Conservation (phyloP, 2,113 vertebrate genomes). For the Dunckerocampus dactyliophorus region DNA sequence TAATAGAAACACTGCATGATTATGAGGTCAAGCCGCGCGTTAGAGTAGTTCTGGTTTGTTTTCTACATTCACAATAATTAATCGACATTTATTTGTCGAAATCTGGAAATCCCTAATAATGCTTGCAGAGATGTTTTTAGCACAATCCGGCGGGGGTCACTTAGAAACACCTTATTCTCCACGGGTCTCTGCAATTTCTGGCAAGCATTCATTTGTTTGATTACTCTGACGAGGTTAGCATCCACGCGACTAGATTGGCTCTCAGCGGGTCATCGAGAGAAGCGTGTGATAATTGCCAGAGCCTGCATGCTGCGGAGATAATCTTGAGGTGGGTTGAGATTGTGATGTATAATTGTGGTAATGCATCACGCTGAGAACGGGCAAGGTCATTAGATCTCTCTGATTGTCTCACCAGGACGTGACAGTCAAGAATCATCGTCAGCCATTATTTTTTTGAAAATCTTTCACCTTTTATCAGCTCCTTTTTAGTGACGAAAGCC, state of each 20-base stretch:
- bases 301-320: not conserved
- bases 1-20: too few relatives aligned
- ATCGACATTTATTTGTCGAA: too few relatives aligned
- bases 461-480: not conserved
- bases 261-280: conserved; percentile 10
- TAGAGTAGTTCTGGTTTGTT: too few relatives aligned
- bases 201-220: conserved; percentile 52
- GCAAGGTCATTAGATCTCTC: not conserved
- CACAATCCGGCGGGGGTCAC: conserved; percentile 13
- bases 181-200: conserved; percentile 9
- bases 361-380: not conserved
- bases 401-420: not conserved
- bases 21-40: too few relatives aligned
- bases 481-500: not conserved
- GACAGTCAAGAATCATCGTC: not conserved
- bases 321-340: not conserved
- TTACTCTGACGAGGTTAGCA: conserved; percentile 31
- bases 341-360: not conserved
- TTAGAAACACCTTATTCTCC: conserved; percentile 15
- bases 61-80: too few relatives aligned
- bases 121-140: conserved; percentile 9
- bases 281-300: conserved; percentile 1
- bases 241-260: not conserved
- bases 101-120: not conserved
- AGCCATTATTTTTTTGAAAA: too few relatives aligned